These are phyloP conservation scores for Passer montanus DNA, from an alignment of 2,113 vertebrate species.

Conservation along the genomic window DNA sequence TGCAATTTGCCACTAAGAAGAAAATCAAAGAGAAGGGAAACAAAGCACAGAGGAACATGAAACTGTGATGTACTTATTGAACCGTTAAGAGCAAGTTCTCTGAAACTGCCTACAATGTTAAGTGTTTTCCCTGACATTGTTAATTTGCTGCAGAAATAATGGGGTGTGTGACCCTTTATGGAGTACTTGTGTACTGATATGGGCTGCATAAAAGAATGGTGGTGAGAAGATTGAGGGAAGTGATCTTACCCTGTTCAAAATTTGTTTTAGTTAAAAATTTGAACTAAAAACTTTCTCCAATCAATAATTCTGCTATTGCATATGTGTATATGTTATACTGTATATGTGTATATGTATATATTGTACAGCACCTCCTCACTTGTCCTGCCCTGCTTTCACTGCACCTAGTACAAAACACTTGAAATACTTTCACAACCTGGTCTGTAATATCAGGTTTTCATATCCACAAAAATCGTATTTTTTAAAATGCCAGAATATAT, in stretches of 20 bases:
- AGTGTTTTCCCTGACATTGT: background rate
- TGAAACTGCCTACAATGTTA: background rate
- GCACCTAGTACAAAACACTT: background rate
- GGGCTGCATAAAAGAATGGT: background rate
- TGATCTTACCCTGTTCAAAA: background rate
- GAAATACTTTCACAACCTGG: background rate
- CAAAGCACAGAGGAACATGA: background rate
- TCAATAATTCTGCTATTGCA: background rate
- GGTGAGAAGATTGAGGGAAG: background rate
- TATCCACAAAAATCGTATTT: background rate
- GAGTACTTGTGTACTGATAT: background rate
- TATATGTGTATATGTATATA: too few species aligned
- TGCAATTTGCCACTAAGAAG: background rate
- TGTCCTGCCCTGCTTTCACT: background rate
- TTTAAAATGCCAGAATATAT: background rate
- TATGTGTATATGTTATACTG: background rate
- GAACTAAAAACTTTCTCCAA: background rate
- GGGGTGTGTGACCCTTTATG: background rate
- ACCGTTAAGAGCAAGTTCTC: background rate
- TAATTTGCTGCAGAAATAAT: background rate
- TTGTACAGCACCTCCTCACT: background rate
- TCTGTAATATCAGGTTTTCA: background rate
- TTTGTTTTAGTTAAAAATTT: background rate
- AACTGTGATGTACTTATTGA: background rate
- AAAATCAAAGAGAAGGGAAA: background rate